Conservation (phyloP, 2,888 invertebrate genomes). For the Geophilus truncorum region DNA sequence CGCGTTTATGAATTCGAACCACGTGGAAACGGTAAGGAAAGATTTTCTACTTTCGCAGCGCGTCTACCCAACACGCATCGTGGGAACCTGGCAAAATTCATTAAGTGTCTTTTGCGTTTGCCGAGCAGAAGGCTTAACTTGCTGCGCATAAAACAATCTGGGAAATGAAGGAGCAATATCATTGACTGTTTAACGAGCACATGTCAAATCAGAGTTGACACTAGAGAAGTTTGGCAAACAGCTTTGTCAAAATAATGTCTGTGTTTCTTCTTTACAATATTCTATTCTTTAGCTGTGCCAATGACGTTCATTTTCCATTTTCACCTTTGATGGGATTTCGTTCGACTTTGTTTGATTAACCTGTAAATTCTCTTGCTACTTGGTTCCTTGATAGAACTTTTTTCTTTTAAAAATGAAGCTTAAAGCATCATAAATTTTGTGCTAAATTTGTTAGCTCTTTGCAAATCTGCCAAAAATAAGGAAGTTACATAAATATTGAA, state of each 20-base stretch:
- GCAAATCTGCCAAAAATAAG: too few species aligned
- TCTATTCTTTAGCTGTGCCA: too few species aligned
- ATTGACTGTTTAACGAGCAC: background rate
- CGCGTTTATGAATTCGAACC: background rate
- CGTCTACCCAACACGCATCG: background rate
- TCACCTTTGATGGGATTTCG: too few species aligned
- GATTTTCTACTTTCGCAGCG: background rate
- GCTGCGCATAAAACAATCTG: background rate
- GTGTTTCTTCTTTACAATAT: background rate
- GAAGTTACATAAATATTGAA: too few species aligned
- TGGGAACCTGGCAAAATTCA: background rate
- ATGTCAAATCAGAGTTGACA: background rate
- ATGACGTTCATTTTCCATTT: too few species aligned
- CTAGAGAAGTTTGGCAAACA: background rate
- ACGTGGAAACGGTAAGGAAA: background rate
- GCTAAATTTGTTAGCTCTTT: too few species aligned
- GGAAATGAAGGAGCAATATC: slow-evolving; percentile 1
- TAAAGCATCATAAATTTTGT: too few species aligned
- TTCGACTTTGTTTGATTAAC: too few species aligned
- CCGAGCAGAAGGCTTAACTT: background rate
- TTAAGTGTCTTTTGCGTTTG: slow-evolving; percentile 5
- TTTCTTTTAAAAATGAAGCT: too few species aligned
- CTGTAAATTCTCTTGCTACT: too few species aligned
- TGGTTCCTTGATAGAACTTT: too few species aligned
- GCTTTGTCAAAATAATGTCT: background rate